A percentile compares a stretch with the other conserved stretches of the same genome.
Conservation (phyloP, 2,797 vertebrate genomes). For the Poeciliopsis infans region DNA sequence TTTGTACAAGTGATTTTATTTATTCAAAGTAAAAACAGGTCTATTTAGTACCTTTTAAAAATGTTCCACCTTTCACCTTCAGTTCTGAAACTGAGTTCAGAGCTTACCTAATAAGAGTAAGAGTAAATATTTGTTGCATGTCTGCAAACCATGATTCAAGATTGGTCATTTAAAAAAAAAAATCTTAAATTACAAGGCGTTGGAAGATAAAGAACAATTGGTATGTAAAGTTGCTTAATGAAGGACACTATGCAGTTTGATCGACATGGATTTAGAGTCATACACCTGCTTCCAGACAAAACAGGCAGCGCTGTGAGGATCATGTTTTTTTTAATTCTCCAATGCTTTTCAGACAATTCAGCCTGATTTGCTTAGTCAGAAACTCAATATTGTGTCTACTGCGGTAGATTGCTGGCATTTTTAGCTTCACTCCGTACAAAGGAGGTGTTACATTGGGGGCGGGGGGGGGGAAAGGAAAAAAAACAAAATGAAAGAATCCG, state of each 20-base stretch:
- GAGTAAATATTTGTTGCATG: not conserved
- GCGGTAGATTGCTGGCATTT: not conserved
- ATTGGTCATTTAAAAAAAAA: not conserved
- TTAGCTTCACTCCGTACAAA: not conserved
- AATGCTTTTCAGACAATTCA: not conserved
- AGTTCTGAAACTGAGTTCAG: not conserved
- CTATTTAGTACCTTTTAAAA: constrained; percentile 21
- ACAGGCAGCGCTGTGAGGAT: not conserved
- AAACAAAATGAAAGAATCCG: not conserved
- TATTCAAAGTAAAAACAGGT: constrained; percentile 46
- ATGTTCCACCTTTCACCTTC: not conserved
- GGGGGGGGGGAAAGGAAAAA: no score
- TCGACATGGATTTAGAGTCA: not conserved
- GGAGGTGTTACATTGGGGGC: not conserved
- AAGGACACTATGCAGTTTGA: not conserved
- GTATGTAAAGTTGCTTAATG: no score
- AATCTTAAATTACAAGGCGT: no score
- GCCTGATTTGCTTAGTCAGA: not conserved
- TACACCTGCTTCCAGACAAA: not conserved
- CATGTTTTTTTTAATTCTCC: not conserved
- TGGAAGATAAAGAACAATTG: no score
- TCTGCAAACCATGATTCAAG: not conserved
- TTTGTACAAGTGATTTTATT: constrained; percentile 16
- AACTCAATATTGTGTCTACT: not conserved
- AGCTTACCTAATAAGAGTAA: no score